Conservation (phyloP, 1,140 invertebrate genomes). For the Subanguina moxae region DNA sequence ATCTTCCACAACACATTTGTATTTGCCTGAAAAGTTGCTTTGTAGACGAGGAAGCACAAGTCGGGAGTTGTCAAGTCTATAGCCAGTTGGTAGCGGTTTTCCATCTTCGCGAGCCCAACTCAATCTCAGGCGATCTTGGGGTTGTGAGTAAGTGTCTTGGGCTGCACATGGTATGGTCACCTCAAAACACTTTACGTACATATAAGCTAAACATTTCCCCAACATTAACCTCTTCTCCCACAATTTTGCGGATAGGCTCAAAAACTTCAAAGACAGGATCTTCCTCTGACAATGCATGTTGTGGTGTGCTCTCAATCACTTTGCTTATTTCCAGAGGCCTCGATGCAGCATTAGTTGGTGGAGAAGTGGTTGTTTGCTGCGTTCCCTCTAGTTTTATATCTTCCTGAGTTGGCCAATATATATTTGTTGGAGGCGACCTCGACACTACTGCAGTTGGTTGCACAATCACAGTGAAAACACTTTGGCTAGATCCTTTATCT, state of each 20-base stretch:
- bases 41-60: slow-evolving; percentile 25
- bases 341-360: background rate
- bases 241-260: slow-evolving; percentile 7
- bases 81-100: slow-evolving; percentile 27
- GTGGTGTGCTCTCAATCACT: background rate
- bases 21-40: slow-evolving; percentile 40
- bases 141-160: slow-evolving; percentile 2
- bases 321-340: background rate
- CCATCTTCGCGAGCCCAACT: slow-evolving; percentile 8
- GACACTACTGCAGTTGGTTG: background rate
- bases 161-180: background rate
- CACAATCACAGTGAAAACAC: background rate
- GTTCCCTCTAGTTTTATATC: background rate
- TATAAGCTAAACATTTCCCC: background rate
- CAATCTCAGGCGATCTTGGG: slow-evolving; percentile 28
- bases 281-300: background rate
- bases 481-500: background rate
- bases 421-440: background rate
- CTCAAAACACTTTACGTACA: background rate
- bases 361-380: background rate
- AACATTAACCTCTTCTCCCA: slow-evolving; percentile 11
- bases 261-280: background rate
- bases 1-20: slow-evolving; percentile 32
- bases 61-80: slow-evolving; percentile 29
- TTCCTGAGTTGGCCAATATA: background rate